phyloP scores from a whole-genome alignment of 2,797 vertebrate species.

The Hoplostethus atlanticus region DNA sequence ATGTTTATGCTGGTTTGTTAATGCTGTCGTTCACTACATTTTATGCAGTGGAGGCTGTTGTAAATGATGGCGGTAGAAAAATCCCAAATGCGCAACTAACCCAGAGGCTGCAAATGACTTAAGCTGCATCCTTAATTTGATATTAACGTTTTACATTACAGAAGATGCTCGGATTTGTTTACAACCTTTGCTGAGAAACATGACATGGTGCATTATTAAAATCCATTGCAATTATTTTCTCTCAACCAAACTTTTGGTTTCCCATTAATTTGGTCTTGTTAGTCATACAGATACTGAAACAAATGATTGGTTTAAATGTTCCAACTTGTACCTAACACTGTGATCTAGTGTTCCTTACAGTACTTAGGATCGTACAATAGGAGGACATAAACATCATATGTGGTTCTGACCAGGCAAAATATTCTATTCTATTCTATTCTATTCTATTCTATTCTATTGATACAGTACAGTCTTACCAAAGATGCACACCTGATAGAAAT shows the following conservation, averaged over 20 bases:
- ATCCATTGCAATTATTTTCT: no score
- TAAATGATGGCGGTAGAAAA: constrained; percentile 24
- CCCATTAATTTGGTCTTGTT: no score
- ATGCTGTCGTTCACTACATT: constrained; percentile 29
- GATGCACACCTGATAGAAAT: constrained; percentile 24
- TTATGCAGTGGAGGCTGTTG: constrained; percentile 15
- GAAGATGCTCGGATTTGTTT: constrained; percentile 20
- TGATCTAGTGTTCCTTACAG: no score
- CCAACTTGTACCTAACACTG: no score
- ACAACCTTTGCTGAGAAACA: background rate
- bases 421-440: background rate
- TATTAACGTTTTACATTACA: constrained; percentile 26
- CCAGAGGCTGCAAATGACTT: constrained; percentile 33
- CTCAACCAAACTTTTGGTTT: no score
- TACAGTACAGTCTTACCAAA: background rate
- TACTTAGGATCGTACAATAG: background rate
- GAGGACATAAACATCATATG: no score
- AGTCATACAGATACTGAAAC: background rate
- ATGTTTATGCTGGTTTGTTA: constrained; percentile 28
- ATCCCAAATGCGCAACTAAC: constrained; percentile 18
- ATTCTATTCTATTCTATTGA: background rate
- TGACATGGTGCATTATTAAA: background rate
- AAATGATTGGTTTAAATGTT: background rate
- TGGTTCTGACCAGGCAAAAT: no score
- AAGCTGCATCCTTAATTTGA: constrained; percentile 32